phyloP scores from a whole-genome alignment of 2,113 vertebrate species.

The Balaeniceps rex region DNA sequence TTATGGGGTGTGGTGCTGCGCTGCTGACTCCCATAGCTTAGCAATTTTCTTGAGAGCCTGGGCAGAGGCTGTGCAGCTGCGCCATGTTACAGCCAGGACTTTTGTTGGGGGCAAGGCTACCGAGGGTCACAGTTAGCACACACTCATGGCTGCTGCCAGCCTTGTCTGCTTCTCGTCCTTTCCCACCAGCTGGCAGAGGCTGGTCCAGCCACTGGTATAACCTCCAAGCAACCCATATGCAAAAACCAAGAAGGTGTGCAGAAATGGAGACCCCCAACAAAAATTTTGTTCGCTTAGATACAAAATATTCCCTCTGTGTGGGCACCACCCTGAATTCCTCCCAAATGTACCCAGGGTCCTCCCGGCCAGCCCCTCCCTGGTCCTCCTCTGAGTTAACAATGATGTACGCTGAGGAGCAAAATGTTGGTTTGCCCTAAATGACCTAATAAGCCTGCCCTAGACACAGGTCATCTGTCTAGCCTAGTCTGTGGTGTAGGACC shows the following conservation, averaged over 20 bases:
- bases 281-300: neutral
- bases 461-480: no score
- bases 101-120: neutral
- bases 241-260: neutral
- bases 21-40: neutral
- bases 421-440: neutral
- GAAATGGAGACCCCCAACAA: neutral
- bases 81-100: neutral
- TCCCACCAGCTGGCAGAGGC: neutral
- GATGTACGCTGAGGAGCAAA: fast-evolving
- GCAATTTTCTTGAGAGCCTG: neutral
- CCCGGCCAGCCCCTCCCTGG: neutral
- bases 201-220: neutral
- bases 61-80: fast-evolving
- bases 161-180: neutral
- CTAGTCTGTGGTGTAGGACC: neutral
- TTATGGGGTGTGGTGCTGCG: neutral
- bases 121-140: neutral
- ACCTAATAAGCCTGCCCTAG: neutral
- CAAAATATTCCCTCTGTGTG: neutral
- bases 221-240: neutral
- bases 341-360: neutral
- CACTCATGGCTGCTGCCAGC: neutral
- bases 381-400: neutral
- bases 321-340: neutral